Base-by-base conservation (phyloP, 1,140 invertebrate species). In the Thereuonema tuberculata region DNA sequence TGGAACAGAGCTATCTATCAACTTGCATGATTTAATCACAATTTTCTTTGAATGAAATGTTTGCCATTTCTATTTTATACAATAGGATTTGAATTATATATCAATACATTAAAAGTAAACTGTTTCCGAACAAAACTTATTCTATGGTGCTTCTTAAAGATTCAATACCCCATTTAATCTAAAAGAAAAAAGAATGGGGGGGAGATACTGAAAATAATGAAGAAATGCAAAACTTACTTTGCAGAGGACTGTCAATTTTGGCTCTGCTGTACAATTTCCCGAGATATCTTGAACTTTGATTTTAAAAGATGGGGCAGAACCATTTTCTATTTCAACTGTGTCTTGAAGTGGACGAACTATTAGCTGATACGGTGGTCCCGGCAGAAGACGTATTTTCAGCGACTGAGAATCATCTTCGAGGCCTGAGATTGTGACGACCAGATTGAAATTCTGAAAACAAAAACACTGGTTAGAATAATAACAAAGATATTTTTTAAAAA, bases 321-420 rank as follows among this genome's bases (percentile, higher is more conserved):
- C 71, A 63, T 74, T 74, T 56, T 72, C 70, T n/a, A 74, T 64
- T 14, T 59, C 62, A 12, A 55, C 3, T 9, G 66, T 20, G 26
- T 69, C 66, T 21, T 58, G 28, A 17, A 68, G 63, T n/a, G 71
- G 67, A 3, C 62, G 59, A 17, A 65, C 60, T 29, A 48, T 24
- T 27, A 65, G 29, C 17, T 37, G 14, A 21, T n/a, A 14, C 3
- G 61, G 64, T 21, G 52, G 29, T 50, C 72, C 72, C 63, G 72
- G 72, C 21, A 73, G 58, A 3, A 74, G 55, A 21, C 71, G 65
- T 1, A 74, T 70, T 61, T 74, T 74, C 54, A 73, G 31, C 9
- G 64, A 63, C 31, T 73, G 70, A 26, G 66, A 54, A 26, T 63
- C 60, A 29, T 69, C 62, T 37, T 67, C 65, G 47, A 73, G 61